Base-by-base conservation (phyloP, 2,797 vertebrate genomes). In the Dendrocincla tyrannina region DNA sequence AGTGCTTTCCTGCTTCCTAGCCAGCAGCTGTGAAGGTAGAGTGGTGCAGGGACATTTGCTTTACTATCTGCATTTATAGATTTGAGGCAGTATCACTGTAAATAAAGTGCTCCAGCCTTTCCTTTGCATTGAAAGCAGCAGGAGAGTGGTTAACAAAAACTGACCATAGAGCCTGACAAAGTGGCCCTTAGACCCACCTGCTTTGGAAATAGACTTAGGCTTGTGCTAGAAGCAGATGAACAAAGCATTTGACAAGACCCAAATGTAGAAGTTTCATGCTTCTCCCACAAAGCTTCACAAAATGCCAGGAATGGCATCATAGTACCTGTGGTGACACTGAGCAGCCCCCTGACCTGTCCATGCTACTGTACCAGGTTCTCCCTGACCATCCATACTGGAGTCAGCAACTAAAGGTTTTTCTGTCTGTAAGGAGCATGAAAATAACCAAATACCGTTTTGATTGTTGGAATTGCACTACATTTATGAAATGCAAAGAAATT, bases 331-430 rank as follows among this genome's bases (percentile, higher is more conserved):
- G 15, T 42, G 0, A 1, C 30, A 8, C 23, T 1, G 2, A 69
- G 28, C 10, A 53, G 19, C 32, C 27, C 17, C 19, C 5, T 0
- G 7, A 19, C 24, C 8, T 35, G 10, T 13, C 28, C 0, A 0
- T 55, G 60, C 24, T 50, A 32, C 9, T 2, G 2, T 8, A 13
- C 11, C 25, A 46, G 5, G 14, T 82, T 12, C 18, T 64, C 32
- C 24, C 63, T 55, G 17, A 23, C 11, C 27, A n/a, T 16, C 37
- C 23, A 2, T 13, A 10, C 8, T 3, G 22, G 20, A 64, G 1
- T 47, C 42, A 41, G 23, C 7, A 60, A 3, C 17, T 56, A 35
- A 22, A 41, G 8, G 4, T 7, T 16, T 70, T 76, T 67, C 20
- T 77, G 7, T 13, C 30, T 28, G 0, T 14, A 33, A 89, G 47